Conservation (phyloP, 1,140 invertebrate genomes). For the Caenorhabditis tropicalis region DNA sequence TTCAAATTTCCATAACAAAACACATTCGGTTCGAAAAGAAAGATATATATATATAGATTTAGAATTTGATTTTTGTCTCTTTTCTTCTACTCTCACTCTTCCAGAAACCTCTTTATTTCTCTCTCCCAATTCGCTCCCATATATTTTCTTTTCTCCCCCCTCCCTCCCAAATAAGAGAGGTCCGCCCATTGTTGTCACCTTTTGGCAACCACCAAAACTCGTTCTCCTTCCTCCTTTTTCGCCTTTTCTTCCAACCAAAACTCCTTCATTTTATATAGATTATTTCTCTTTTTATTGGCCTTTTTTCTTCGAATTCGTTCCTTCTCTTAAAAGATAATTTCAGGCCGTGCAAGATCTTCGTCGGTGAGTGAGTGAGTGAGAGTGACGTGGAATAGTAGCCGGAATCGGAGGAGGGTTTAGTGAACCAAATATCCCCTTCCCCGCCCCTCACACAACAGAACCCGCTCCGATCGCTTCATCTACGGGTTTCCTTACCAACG, state of each 20-base stretch:
- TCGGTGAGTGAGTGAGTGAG: not conserved
- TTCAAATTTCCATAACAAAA: too few species aligned
- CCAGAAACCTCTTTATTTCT: not conserved
- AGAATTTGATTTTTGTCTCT: slow-evolving; percentile 12
- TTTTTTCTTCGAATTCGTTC: not conserved
- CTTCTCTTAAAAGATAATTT: too few species aligned
- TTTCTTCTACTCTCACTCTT: not conserved
- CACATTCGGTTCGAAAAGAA: too few species aligned
- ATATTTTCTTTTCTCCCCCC: not conserved
- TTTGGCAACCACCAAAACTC: not conserved
- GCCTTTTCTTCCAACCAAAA: not conserved
- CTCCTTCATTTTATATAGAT: not conserved
- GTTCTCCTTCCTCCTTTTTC: not conserved
- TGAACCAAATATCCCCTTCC: not conserved
- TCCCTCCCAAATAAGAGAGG: not conserved
- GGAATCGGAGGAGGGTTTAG: not conserved
- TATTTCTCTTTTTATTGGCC: not conserved
- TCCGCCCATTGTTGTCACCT: slow-evolving; percentile 29
- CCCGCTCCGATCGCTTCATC: not conserved
- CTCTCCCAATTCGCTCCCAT: not conserved
- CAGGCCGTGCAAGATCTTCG: slow-evolving; percentile 29
- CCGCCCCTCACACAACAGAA: not conserved
- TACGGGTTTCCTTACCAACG: not conserved
- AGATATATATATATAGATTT: not conserved
- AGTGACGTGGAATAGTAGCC: not conserved